phyloP scores from a whole-genome alignment of 2,113 vertebrate genomes.

The Leiothrix lutea region DNA sequence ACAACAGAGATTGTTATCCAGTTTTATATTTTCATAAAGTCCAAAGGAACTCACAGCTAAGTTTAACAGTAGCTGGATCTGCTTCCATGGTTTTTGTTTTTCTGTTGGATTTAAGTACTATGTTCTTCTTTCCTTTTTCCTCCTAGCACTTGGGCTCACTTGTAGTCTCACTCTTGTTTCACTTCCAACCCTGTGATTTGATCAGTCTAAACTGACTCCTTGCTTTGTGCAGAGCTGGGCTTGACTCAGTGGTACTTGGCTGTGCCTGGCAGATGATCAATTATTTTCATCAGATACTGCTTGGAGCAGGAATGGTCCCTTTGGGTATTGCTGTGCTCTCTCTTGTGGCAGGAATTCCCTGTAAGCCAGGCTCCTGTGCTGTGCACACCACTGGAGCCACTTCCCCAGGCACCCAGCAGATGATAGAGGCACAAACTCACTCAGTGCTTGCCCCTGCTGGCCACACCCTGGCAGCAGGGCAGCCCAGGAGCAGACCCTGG shows the following conservation, averaged over 20 bases:
- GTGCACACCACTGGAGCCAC: neutral
- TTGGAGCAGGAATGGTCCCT: neutral
- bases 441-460: accelerated
- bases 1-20: neutral
- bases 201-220: neutral
- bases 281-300: neutral
- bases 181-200: neutral
- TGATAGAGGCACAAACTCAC: accelerated
- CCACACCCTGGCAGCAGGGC: neutral
- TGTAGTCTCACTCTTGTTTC: neutral
- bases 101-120: neutral
- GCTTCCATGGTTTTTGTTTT: neutral
- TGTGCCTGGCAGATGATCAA: neutral
- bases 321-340: neutral
- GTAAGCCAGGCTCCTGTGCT: neutral
- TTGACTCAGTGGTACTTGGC: neutral
- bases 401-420: neutral
- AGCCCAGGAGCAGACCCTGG: neutral
- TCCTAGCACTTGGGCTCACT: accelerated
- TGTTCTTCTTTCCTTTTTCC: neutral
- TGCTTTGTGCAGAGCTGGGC: neutral
- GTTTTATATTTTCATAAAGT: neutral
- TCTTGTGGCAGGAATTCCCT: neutral
- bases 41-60: neutral
- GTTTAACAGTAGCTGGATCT: neutral